phyloP scores from a whole-genome alignment of 2,797 vertebrate genomes.

The Lagocephalus sceleratus region DNA sequence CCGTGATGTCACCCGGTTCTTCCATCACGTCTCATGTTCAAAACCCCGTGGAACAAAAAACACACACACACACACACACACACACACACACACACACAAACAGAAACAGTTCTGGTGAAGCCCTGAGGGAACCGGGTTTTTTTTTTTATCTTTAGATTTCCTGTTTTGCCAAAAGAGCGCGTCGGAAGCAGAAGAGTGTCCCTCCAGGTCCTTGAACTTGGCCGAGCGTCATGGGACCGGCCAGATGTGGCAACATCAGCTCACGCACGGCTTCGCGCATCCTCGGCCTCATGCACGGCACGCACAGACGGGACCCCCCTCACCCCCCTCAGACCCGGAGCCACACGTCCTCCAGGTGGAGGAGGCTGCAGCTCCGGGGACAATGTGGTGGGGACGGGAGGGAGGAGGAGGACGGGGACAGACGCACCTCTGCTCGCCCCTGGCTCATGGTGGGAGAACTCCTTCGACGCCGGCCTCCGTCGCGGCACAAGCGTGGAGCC shows the following conservation, averaged over 20 bases:
- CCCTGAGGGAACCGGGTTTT: neutral
- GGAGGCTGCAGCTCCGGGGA: slow-evolving; percentile 48
- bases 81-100: neutral
- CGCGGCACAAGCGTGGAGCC: slow-evolving; percentile 21
- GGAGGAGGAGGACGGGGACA: neutral
- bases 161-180: neutral
- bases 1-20: neutral
- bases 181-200: neutral
- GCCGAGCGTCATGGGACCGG: slow-evolving; percentile 24
- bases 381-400: slow-evolving; percentile 13
- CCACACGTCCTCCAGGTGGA: slow-evolving; percentile 60
- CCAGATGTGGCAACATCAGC: slow-evolving; percentile 21
- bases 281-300: slow-evolving; percentile 15
- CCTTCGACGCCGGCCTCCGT: slow-evolving; percentile 14
- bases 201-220: slow-evolving; percentile 11
- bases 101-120: neutral
- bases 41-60: neutral
- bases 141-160: neutral
- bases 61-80: neutral
- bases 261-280: slow-evolving; percentile 3
- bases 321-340: slow-evolving; percentile 62
- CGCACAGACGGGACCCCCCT: slow-evolving; percentile 4
- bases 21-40: no score
- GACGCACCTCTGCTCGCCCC: slow-evolving; percentile 26
- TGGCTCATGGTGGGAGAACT: neutral